phyloP scores from a whole-genome alignment of 2,113 vertebrate species.

The Gila orcuttii region DNA sequence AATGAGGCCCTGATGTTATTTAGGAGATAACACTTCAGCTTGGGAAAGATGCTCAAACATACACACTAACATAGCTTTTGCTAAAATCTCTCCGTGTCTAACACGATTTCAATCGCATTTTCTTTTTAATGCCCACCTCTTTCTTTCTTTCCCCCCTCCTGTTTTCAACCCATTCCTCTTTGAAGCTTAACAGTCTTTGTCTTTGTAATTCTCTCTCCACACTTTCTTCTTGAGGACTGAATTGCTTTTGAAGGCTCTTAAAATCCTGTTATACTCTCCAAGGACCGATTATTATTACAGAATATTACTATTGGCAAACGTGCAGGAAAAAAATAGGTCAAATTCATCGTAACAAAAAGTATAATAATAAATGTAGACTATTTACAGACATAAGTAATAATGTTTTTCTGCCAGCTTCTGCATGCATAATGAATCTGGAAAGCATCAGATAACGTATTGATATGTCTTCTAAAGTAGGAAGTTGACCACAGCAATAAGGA shows the following conservation, averaged over 20 bases:
- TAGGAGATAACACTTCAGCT: conserved; percentile 27
- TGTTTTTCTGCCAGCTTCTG: not conserved
- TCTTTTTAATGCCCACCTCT: not conserved
- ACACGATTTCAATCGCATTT: not conserved
- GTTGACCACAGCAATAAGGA: conserved; percentile 39
- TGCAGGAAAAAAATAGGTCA: not conserved
- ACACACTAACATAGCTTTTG: not conserved
- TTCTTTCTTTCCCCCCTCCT: not conserved
- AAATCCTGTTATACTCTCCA: conserved; percentile 30
- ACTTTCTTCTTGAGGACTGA: not conserved
- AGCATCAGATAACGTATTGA: conserved; percentile 18
- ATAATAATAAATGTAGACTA: conserved; percentile 5
- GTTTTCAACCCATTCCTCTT: conserved; percentile 9
- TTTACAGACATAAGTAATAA: conserved; percentile 20
- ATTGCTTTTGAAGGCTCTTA: conserved; percentile 8
- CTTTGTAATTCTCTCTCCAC: conserved; percentile 22
- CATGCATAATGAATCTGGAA: conserved; percentile 27
- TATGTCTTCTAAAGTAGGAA: conserved; percentile 41
- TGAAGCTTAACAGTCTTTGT: conserved; percentile 27
- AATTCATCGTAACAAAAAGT: not conserved
- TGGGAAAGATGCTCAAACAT: conserved; percentile 12
- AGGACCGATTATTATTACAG: not conserved
- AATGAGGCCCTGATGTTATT: conserved; percentile 34
- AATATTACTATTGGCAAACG: not conserved
- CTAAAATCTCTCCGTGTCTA: conserved; percentile 3